Evolutionary conservation across 1,140 invertebrate species (phyloP).

Genomic region (Eriosoma lanigerum): DNA sequence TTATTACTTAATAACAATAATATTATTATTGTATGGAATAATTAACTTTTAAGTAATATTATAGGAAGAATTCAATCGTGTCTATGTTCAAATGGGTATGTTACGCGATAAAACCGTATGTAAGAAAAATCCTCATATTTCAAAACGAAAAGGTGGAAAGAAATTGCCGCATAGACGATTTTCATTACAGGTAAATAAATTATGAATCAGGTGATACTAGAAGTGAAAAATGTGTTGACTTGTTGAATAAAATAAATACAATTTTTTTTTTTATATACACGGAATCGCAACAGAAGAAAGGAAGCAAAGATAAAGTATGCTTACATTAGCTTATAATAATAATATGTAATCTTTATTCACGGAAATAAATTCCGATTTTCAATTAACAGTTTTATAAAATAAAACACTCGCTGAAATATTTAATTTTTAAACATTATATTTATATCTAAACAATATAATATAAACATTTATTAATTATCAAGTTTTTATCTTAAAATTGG

Average conservation of each 20-base stretch:
- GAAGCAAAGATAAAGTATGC: constrained; percentile 80
- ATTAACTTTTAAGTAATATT: not conserved
- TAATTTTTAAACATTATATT: no score
- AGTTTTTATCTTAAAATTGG: no score
- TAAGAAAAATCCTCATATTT: constrained; percentile 93
- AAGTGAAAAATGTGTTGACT: constrained; percentile 28
- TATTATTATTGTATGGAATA: no score
- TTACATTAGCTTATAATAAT: not conserved
- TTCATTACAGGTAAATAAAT: constrained; percentile 72
- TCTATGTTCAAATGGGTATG: constrained; percentile 86
- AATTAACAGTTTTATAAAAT: no score
- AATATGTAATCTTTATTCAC: no score
- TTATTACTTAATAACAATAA: no score
- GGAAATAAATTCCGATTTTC: no score
- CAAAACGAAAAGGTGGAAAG: constrained; percentile 84
- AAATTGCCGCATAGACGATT: constrained; percentile 88
- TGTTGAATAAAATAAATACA: constrained; percentile 28
- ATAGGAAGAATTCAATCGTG: constrained; percentile 82
- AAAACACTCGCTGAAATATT: no score
- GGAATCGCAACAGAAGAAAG: constrained; percentile 68
- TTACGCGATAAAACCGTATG: constrained; percentile 87
- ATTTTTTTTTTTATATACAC: constrained; percentile 24
- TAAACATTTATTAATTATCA: no score
- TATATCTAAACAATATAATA: no score
- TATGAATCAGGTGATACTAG: constrained; percentile 45